Evolutionary conservation across 2,113 vertebrate genomes (phyloP), one percentile per base, ranked within the genome.

Genomic region (Neomonachus schauinslandi): DNA sequence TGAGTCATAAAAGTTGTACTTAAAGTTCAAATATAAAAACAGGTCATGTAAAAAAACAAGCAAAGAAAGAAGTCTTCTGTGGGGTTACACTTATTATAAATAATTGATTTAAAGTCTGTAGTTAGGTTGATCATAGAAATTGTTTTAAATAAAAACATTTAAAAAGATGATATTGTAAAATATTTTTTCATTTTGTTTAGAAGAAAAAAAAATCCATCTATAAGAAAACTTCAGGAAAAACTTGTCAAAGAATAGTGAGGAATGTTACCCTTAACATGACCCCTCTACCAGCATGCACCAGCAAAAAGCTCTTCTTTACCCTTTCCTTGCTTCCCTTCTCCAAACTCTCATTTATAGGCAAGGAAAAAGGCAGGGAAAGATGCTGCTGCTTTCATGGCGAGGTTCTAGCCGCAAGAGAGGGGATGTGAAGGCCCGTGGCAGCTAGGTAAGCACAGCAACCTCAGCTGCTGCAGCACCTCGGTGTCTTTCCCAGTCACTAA

Each of bases 151-250:
- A 76, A 92, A 94, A 95, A 63, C 22, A 80, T 69, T 91, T 84
- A 90, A 85, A 79, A 92, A 83, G 26, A 65, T 28, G 79, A 63
- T 65, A 93, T 24, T 89, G 28, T 76, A 84, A 84, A 74, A 69
- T 10, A 13, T 9, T 3, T 67, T 97, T 74, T 94, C 39, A 74
- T 57, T 80, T 36, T 91, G 14, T 39, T 96, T 95, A 77, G 53
- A 90, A 42, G 39, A 24, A 72, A 92, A 65, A 83, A 89, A 92
- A 59, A n/a, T 39, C 11, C 74, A 83, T 9, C 31, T 55, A 53
- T 36, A 91, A 91, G 28, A 94, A 91, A 94, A 90, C 69, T 84
- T 90, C 19, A 82, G 46, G 69, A 93, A 91, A 95, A 96, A 72
- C 28, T 46, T 94, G 36, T 14, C 31, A 7, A 89, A 85, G 79